Percentiles rank a stretch among this genome's conserved stretches.
phyloP scores from a whole-genome alignment of 2,113 vertebrate species.

The Rhynchopsitta pachyrhyncha region DNA sequence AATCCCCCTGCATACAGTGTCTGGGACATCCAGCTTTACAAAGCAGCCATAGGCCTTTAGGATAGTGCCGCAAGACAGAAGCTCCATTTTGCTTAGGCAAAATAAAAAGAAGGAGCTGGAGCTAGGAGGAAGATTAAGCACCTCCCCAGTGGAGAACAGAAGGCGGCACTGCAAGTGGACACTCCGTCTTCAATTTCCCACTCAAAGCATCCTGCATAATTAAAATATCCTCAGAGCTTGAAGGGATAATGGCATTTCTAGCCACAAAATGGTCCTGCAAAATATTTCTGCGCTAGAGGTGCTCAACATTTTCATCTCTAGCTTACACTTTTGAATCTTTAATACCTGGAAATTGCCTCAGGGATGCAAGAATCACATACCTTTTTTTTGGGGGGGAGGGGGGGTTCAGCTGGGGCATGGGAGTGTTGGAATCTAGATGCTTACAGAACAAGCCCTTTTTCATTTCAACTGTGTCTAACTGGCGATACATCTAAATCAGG shows the following conservation, averaged over 20 bases:
- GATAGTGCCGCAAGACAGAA: background rate
- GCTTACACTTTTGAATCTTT: background rate
- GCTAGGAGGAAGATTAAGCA: background rate
- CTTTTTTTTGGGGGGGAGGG: background rate
- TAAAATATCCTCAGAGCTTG: background rate
- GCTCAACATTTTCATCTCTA: background rate
- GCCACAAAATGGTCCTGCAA: background rate
- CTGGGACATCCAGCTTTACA: background rate
- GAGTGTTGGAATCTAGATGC: background rate
- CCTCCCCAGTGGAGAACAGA: background rate
- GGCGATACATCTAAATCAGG: conserved; percentile 24
- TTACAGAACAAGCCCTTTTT: conserved; percentile 32
- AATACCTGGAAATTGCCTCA: background rate
- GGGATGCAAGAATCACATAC: background rate
- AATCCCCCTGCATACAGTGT: background rate
- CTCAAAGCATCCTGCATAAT: background rate
- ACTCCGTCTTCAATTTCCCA: background rate
- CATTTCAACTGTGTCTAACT: conserved; percentile 34
- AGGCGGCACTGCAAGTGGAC: background rate
- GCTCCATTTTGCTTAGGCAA: background rate
- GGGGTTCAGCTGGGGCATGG: background rate
- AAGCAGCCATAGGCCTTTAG: background rate
- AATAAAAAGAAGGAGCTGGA: background rate
- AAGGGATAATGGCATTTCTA: background rate
- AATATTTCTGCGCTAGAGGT: background rate